phyloP scores from a whole-genome alignment of 2,888 invertebrate species.

The Lysandra bellargus region DNA sequence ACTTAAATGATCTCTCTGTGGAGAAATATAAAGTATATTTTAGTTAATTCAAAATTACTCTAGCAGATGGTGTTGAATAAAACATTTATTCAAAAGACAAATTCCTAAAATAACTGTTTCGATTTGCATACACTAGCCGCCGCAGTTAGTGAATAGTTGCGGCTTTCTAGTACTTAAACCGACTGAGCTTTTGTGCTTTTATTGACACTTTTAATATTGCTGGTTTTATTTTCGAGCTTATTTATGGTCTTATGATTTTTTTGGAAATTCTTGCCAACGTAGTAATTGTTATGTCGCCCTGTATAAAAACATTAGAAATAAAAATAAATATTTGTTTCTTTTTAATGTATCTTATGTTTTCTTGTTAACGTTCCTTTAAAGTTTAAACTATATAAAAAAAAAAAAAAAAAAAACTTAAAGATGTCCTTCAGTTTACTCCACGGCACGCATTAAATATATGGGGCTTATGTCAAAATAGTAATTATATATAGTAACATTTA shows the following conservation, averaged over 20 bases:
- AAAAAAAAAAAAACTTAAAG: too few species aligned
- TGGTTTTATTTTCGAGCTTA: not conserved
- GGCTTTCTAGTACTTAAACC: slow-evolving; percentile 15
- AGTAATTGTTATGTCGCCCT: too few species aligned
- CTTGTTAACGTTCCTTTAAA: too few species aligned
- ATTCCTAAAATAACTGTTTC: slow-evolving; percentile 32
- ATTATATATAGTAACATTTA: too few species aligned
- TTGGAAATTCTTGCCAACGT: not conserved
- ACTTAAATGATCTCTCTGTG: not conserved
- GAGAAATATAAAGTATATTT: slow-evolving; percentile 10
- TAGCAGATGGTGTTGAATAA: slow-evolving; percentile 31
- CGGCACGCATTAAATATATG: too few species aligned
- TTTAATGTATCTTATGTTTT: too few species aligned
- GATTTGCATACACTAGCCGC: slow-evolving; percentile 31
- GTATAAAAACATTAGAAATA: too few species aligned
- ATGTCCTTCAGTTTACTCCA: too few species aligned
- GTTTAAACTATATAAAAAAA: too few species aligned
- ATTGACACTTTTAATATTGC: not conserved
- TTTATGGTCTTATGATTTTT: not conserved
- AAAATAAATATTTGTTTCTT: too few species aligned
- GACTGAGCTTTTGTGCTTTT: not conserved
- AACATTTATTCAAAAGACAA: slow-evolving; percentile 32
- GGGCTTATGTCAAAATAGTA: too few species aligned
- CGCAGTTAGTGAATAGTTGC: not conserved
- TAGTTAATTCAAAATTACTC: slow-evolving; percentile 11